Evolutionary conservation across 1,140 invertebrate genomes (phyloP).

Genomic region (Drosophila kurseongensis): DNA sequence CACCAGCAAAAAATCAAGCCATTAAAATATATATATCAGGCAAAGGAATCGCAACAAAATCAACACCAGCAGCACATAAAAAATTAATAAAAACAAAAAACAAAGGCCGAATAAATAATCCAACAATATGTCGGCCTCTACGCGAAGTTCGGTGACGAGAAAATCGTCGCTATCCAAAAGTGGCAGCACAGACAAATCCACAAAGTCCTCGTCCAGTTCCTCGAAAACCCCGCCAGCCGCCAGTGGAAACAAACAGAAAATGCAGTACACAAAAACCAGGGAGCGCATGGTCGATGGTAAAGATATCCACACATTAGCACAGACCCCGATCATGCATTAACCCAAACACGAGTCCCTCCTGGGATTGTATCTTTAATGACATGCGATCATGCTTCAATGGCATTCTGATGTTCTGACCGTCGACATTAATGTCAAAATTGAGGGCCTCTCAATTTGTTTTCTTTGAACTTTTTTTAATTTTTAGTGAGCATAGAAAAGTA

Average conservation of each 20-base stretch:
- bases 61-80: conserved; percentile 34
- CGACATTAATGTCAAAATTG: conserved; percentile 33
- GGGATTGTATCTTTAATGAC: conserved; percentile 24
- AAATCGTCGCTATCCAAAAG: conserved; percentile 70
- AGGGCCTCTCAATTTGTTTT: neutral
- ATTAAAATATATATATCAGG: conserved; percentile 69
- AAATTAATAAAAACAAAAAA: conserved; percentile 42
- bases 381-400: conserved; percentile 36
- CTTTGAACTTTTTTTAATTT: conserved; percentile 3
- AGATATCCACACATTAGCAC: neutral
- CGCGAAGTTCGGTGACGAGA: conserved; percentile 79
- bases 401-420: conserved; percentile 12
- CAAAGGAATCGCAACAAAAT: conserved; percentile 30
- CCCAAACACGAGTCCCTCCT: conserved; percentile 6
- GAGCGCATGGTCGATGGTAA: conserved; percentile 85
- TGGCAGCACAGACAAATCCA: conserved; percentile 63
- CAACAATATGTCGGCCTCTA: conserved; percentile 77
- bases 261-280: conserved; percentile 78
- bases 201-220: conserved; percentile 52
- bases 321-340: conserved; percentile 17
- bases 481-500: no score
- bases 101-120: conserved; percentile 61
- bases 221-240: conserved; percentile 42
- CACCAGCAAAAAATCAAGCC: conserved; percentile 58
- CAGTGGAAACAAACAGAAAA: conserved; percentile 75